phyloP scores from a whole-genome alignment of 1,140 invertebrate genomes.

The Monochamus saltuarius region DNA sequence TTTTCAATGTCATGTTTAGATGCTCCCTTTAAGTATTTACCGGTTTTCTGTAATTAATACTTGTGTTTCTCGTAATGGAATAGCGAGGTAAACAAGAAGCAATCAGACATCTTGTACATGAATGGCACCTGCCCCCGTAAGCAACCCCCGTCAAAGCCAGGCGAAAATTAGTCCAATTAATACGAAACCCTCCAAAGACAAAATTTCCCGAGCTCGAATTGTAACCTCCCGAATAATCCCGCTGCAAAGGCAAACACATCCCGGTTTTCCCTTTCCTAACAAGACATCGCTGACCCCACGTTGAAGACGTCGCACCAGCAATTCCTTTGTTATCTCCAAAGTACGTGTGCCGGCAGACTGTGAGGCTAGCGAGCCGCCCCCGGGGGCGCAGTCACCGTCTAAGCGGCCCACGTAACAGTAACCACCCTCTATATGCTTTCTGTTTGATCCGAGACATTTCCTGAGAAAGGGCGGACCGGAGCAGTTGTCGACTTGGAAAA shows the following conservation, averaged over 20 bases:
- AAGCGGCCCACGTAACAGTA: constrained; percentile 43
- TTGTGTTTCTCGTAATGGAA: no score
- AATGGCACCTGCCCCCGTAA: no score
- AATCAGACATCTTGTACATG: no score
- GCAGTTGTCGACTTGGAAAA: constrained; percentile 16
- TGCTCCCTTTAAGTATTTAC: no score
- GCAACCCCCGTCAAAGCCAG: no score
- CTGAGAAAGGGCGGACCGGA: constrained; percentile 41
- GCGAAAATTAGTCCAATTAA: no score
- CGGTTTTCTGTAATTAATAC: no score
- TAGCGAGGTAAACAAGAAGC: no score
- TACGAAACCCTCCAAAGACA: no score
- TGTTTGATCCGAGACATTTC: constrained; percentile 54
- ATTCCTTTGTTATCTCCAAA: constrained; percentile 51
- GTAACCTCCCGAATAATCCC: constrained; percentile 13
- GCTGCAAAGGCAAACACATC: constrained; percentile 15
- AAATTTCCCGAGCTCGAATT: constrained; percentile 3
- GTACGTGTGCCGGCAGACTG: constrained; percentile 36
- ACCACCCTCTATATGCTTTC: constrained; percentile 54
- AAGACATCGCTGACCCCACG: constrained; percentile 43
- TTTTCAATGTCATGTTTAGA: no score
- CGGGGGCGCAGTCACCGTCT: constrained; percentile 35
- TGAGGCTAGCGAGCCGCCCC: constrained; percentile 10
- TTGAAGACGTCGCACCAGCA: constrained; percentile 47
- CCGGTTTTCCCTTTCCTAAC: constrained; percentile 26